phyloP scores from a whole-genome alignment of 1,140 invertebrate species.

The Philopotamus ludificatus region DNA sequence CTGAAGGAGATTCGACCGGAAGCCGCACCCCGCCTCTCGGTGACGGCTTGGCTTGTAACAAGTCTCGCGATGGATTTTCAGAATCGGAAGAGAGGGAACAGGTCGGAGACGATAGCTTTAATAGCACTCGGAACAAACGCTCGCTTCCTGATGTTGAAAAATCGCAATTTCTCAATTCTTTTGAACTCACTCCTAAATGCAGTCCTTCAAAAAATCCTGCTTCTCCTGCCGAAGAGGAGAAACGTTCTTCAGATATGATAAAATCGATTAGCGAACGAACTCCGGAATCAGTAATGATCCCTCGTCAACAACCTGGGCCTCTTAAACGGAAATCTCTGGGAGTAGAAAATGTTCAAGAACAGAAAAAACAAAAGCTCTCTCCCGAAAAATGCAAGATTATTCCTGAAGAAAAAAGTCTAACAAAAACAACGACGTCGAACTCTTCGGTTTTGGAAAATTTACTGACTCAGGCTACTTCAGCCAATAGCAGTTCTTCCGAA shows the following conservation, averaged over 20 bases:
- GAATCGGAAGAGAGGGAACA: not conserved
- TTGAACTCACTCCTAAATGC: conserved; percentile 57
- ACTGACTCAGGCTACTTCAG: not conserved
- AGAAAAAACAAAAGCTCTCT: conserved; percentile 27
- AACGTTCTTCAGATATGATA: not conserved
- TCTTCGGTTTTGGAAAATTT: not conserved
- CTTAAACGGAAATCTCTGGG: conserved; percentile 30
- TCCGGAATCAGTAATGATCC: not conserved
- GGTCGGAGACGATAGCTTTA: not conserved
- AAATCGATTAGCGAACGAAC: conserved; percentile 10
- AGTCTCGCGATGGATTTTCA: not conserved
- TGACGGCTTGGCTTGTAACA: conserved; percentile 27
- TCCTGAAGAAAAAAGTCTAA: too few relatives aligned
- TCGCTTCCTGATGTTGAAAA: conserved; percentile 52
- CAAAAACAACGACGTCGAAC: not conserved
- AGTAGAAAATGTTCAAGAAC: not conserved
- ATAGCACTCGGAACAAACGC: not conserved
- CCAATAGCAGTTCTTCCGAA: conserved; percentile 1
- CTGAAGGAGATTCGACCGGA: conserved; percentile 51
- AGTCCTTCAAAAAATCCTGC: conserved; percentile 44
- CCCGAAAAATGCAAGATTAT: conserved; percentile 12
- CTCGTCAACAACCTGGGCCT: conserved; percentile 4
- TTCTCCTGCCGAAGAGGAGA: conserved; percentile 14
- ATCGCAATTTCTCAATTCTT: conserved; percentile 58
- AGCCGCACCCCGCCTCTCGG: conserved; percentile 53